Evolutionary conservation across 1,140 invertebrate genomes (phyloP), one percentile per base, ranked within the genome.

Genomic region (Camponotus floridanus): DNA sequence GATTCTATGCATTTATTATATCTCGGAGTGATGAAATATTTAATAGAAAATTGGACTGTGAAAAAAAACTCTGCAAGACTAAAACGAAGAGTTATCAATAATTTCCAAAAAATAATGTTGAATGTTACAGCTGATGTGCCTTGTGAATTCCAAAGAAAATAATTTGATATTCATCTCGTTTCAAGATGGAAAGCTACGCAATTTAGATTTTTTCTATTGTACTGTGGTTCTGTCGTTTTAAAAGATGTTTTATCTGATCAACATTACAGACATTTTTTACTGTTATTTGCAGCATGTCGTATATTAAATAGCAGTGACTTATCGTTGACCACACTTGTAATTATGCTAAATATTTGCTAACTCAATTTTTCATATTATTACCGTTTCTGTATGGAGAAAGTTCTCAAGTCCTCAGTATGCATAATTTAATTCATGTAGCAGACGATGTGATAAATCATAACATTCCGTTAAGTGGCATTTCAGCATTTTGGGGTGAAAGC

Each of bases 171-270:
- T 1, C 21, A 70, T 31, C 39, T 70, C 4, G 39, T 70, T 48
- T 70, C 6, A 70, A 70, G 67, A 31, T 70, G 42, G 42, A 70
- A 70, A 70, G 39, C n/a, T n/a, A n/a, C 65, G 39, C 64, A 67
- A 67, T 42, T 67, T 67, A 36, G 64, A 67, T 67, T 67, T 67
- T 8, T 67, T 0, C 18, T 67, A 2, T 67, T 68, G 9, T 68
- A 68, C 0, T 68, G 65, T 26, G 4, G 36, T 45, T 0, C 36
- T 45, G 9, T 45, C 11, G 65, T 68, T 26, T 45, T 42, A 2
- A 68, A 45, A 18, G 1, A 39, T 45, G 11, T 68, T 45, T 26
- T 68, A 68, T 1, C 65, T 0, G 36, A 42, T 2, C 9, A 68
- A 4, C 2, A 45, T 15, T 68, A 65, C 8, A 65, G 2, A 65